These are phyloP conservation scores for Augochlorella aurata DNA, from an alignment of 2,888 invertebrate genomes.

Conservation along the genomic window DNA sequence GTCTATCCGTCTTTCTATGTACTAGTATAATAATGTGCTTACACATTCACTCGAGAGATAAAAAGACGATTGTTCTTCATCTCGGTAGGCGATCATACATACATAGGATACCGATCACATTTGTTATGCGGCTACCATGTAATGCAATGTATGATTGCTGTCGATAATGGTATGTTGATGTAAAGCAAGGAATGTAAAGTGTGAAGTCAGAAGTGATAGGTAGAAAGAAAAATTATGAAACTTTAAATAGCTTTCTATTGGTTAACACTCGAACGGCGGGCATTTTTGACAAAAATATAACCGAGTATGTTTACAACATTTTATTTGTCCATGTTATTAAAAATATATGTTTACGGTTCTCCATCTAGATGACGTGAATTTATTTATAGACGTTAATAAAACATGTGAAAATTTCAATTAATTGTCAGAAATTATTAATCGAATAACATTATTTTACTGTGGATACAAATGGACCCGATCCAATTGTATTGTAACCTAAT, in stretches of 20 bases:
- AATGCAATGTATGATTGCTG: constrained; percentile 6
- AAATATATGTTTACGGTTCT: no score
- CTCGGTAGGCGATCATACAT: constrained; percentile 22
- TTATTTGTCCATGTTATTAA: no score
- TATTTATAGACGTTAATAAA: no score
- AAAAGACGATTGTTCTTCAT: constrained; percentile 44
- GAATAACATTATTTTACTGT: no score
- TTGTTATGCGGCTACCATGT: constrained; percentile 31
- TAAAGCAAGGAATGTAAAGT: not conserved
- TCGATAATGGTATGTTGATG: constrained; percentile 3
- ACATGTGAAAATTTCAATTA: no score
- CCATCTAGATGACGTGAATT: no score
- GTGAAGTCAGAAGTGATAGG: not conserved
- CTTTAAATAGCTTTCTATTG: not conserved
- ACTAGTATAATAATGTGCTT: constrained; percentile 36
- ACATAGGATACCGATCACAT: constrained; percentile 8
- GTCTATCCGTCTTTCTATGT: not conserved
- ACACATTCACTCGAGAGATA: constrained; percentile 28
- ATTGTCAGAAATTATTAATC: no score
- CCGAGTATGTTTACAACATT: no score
- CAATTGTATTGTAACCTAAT: no score
- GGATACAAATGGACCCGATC: no score
- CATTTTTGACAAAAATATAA: no score
- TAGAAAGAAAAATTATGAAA: constrained; percentile 18
- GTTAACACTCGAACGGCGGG: no score